Conservation (phyloP, 2,797 vertebrate species). For the Poliocrania exsul region DNA sequence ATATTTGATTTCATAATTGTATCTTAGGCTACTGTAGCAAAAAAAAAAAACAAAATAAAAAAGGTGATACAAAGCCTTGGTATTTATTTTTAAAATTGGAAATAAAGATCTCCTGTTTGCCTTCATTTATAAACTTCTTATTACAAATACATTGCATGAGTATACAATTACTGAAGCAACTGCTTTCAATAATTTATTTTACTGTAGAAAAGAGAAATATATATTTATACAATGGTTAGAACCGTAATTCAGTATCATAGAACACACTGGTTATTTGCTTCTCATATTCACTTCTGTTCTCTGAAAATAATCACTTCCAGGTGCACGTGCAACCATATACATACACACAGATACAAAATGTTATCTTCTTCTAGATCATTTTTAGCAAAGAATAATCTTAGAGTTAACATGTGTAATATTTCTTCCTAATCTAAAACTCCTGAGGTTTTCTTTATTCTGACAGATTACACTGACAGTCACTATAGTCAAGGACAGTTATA, state of each 20-base stretch:
- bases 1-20: not conserved
- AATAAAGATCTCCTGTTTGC: not conserved
- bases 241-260: not conserved
- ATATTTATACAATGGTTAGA: not conserved
- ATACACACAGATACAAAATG: fast-evolving
- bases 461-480: not conserved
- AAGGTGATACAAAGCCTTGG: not conserved
- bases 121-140: not conserved
- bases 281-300: not conserved
- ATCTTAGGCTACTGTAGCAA: not conserved
- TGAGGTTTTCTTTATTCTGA: not conserved
- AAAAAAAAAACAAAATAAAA: not conserved
- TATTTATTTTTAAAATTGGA: not conserved
- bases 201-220: not conserved
- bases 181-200: not conserved
- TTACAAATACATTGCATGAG: not conserved
- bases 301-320: not conserved
- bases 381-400: not conserved
- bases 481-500: not conserved
- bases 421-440: not conserved
- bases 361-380: not conserved
- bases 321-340: fast-evolving
- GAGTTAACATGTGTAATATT: not conserved
- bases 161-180: not conserved
- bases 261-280: not conserved